Conservation (phyloP, 2,113 vertebrate species). For the Saguinus imperator region DNA sequence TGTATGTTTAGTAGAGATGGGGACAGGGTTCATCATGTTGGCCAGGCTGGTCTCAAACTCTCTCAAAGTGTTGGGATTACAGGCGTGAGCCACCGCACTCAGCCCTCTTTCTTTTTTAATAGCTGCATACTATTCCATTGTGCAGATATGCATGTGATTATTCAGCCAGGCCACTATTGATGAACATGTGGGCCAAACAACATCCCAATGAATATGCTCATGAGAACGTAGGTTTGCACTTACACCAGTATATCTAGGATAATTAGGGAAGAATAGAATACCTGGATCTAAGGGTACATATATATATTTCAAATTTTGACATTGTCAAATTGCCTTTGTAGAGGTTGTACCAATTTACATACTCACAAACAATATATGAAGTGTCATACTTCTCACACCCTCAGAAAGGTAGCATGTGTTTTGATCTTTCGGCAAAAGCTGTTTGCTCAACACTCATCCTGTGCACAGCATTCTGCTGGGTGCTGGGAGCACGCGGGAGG, state of each 20-base stretch:
- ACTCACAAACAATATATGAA: background rate
- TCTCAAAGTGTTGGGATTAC: too few species aligned
- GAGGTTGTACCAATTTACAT: too few species aligned
- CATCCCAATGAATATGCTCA: background rate
- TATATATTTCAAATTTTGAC: background rate
- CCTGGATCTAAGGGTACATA: background rate
- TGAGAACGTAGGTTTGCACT: background rate
- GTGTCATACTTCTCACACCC: background rate
- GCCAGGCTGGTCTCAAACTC: too few species aligned
- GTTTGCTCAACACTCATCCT: background rate
- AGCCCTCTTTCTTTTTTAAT: background rate
- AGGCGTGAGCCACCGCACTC: rapidly evolving
- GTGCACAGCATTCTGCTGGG: background rate
- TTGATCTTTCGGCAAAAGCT: background rate
- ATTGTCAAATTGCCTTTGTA: background rate
- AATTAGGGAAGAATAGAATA: background rate
- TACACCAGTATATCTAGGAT: background rate
- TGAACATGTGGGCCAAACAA: background rate
- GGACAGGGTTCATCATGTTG: too few species aligned
- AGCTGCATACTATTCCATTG: background rate
- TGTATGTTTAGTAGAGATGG: too few species aligned
- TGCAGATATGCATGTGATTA: background rate
- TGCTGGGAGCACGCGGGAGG: background rate
- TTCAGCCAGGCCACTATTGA: background rate
- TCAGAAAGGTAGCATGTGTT: background rate